phyloP scores from a whole-genome alignment of 2,797 vertebrate species.

The Anabas testudineus region DNA sequence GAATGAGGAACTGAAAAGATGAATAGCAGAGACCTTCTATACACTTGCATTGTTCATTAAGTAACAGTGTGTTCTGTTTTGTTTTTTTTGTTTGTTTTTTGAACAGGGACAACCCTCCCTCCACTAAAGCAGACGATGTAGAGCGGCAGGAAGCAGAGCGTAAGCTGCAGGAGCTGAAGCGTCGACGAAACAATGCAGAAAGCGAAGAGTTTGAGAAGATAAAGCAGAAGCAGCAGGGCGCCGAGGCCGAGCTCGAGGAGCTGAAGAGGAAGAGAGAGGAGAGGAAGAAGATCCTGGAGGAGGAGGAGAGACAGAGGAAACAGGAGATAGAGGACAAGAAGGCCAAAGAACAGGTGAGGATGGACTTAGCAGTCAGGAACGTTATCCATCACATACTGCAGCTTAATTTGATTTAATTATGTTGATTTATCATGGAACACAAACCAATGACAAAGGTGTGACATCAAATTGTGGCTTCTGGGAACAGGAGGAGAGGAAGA shows the following conservation, averaged over 20 bases:
- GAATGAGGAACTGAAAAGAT: not conserved
- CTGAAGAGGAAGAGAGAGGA: slow-evolving; percentile 95
- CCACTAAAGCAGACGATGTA: slow-evolving; percentile 65
- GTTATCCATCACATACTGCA: not conserved
- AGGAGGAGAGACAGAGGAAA: slow-evolving; percentile 92
- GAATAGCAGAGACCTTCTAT: not conserved
- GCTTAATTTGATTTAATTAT: not conserved
- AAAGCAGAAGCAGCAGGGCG: slow-evolving; percentile 93
- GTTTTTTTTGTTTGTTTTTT: no score
- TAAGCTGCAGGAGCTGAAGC: slow-evolving; percentile 90
- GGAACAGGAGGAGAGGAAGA: slow-evolving; percentile 93
- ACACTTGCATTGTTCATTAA: not conserved
- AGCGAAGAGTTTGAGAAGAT: slow-evolving; percentile 92
- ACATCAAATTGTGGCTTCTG: not conserved
- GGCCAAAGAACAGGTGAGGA: slow-evolving; percentile 88
- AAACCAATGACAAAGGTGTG: not conserved
- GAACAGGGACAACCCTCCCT: slow-evolving; percentile 68
- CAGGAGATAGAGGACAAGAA: slow-evolving; percentile 91
- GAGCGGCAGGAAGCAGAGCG: slow-evolving; percentile 86
- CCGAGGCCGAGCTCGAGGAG: slow-evolving; percentile 91
- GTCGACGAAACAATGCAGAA: slow-evolving; percentile 86
- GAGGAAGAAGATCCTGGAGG: slow-evolving; percentile 92
- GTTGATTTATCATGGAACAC: not conserved
- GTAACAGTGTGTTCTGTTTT: not conserved
- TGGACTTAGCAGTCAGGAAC: not conserved